Evolutionary conservation across 35 echinoderm and acorn worm genomes (phyloP).

Genomic region (Eucidaris tribuloides): DNA sequence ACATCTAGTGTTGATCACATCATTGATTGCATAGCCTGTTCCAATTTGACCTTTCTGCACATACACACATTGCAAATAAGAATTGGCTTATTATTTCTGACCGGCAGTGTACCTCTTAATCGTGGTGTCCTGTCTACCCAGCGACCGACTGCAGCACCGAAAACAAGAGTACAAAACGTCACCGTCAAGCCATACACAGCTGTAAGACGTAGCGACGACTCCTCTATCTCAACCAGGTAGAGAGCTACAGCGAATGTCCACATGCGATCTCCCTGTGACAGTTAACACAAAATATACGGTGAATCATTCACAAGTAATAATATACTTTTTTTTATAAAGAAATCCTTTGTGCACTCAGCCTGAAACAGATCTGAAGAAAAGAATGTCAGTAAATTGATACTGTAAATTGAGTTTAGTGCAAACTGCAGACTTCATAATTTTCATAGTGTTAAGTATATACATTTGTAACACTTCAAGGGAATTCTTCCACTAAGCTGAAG

Average conservation of each 20-base stretch:
- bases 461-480: too few relatives aligned
- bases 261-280: slow-evolving; percentile 84
- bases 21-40: too few relatives aligned
- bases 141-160: slow-evolving; percentile 79
- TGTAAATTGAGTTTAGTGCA: background rate
- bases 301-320: background rate
- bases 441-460: too few relatives aligned
- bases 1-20: too few relatives aligned
- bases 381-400: background rate
- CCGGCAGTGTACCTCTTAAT: slow-evolving; percentile 85
- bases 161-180: slow-evolving; percentile 64
- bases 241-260: slow-evolving; percentile 92
- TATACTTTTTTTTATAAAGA: background rate
- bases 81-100: too few relatives aligned
- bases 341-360: background rate
- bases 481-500: too few relatives aligned
- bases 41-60: too few relatives aligned
- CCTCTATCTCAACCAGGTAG: slow-evolving; percentile 87
- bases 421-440: background rate
- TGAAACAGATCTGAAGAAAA: background rate
- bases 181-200: slow-evolving; percentile 81
- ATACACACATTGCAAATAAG: too few relatives aligned
- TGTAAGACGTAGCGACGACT: slow-evolving; percentile 71
- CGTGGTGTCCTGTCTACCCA: slow-evolving; percentile 87
- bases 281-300: background rate